A percentile compares a stretch with the other conserved stretches of the same genome.
phyloP scores from a whole-genome alignment of 92 coral and sea anemone species.

The Phenganax marumi region DNA sequence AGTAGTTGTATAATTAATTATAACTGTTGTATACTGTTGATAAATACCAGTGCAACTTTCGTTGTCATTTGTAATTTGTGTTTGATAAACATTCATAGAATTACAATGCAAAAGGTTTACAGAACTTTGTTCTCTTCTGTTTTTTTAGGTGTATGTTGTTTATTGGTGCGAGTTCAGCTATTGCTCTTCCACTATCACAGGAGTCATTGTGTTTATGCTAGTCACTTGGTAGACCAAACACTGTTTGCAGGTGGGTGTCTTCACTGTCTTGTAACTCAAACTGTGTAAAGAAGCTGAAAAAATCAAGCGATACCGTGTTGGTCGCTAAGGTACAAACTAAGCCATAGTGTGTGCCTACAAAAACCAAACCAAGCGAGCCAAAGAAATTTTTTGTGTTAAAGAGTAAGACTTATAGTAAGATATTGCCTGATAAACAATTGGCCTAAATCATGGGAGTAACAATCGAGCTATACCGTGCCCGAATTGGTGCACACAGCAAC shows the following conservation, averaged over 20 bases:
- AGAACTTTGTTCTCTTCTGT: too few species aligned
- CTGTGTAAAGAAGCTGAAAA: not conserved
- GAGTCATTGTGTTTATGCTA: constrained; percentile 15
- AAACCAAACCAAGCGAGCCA: constrained; percentile 20
- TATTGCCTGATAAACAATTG: constrained; percentile 2
- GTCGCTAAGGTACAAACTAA: constrained; percentile 1
- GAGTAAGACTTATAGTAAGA: not conserved
- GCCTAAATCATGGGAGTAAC: not conserved
- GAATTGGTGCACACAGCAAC: too few species aligned
- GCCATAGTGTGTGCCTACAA: constrained; percentile 20
- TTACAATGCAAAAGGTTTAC: too few species aligned
- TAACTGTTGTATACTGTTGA: too few species aligned
- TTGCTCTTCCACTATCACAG: constrained; percentile 16
- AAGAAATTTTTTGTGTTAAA: not conserved
- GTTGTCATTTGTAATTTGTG: too few species aligned
- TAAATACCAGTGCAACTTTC: too few species aligned
- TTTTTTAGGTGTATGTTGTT: too few species aligned
- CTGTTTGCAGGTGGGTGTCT: constrained; percentile 15
- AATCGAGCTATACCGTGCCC: too few species aligned
- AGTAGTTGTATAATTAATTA: too few species aligned
- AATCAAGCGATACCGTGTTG: constrained; percentile 12
- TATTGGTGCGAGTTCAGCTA: constrained; percentile 11
- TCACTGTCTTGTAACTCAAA: constrained; percentile 2
- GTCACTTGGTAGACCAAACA: constrained; percentile 19
- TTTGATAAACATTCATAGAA: too few species aligned